A percentile compares a stretch with the other conserved stretches of the same genome.
phyloP scores from a whole-genome alignment of 2,888 invertebrate genomes.

The Catocala nupta region DNA sequence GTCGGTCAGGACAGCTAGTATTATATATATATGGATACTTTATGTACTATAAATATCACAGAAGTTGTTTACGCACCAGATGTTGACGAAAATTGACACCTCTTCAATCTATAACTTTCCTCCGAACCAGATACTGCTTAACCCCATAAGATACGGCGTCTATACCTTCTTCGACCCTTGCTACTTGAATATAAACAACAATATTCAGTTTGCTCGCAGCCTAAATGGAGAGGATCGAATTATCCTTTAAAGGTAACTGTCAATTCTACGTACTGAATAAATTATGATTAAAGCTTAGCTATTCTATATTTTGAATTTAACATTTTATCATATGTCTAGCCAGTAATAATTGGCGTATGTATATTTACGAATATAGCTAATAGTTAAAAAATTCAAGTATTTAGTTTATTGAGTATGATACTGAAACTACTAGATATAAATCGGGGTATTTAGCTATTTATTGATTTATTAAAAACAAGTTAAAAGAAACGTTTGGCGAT shows the following conservation, averaged over 20 bases:
- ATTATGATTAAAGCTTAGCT: constrained; percentile 26
- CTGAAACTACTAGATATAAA: too few species aligned
- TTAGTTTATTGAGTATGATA: too few species aligned
- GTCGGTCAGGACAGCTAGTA: too few species aligned
- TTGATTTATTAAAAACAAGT: too few species aligned
- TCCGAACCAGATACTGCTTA: constrained; percentile 8
- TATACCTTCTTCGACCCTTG: constrained; percentile 1
- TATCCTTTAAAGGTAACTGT: constrained; percentile 26
- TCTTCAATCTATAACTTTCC: constrained; percentile 6
- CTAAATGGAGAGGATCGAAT: constrained; percentile 26
- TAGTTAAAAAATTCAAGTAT: too few species aligned
- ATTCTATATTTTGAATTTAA: constrained; percentile 32
- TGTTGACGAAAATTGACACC: constrained; percentile 6
- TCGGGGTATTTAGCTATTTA: too few species aligned
- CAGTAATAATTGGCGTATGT: too few species aligned
- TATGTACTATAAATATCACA: neutral
- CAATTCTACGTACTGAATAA: constrained; percentile 26
- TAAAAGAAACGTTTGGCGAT: too few species aligned
- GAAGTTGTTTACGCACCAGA: constrained; percentile 1
- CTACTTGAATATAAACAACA: constrained; percentile 23
- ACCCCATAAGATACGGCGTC: constrained; percentile 9
- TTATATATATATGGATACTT: too few species aligned
- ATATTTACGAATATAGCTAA: too few species aligned
- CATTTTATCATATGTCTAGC: constrained; percentile 7
- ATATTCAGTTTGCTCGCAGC: constrained; percentile 16